Evolutionary conservation across 2,113 vertebrate species (phyloP), one percentile per base, ranked within the genome.

Genomic region (Paedocypris sp.): DNA sequence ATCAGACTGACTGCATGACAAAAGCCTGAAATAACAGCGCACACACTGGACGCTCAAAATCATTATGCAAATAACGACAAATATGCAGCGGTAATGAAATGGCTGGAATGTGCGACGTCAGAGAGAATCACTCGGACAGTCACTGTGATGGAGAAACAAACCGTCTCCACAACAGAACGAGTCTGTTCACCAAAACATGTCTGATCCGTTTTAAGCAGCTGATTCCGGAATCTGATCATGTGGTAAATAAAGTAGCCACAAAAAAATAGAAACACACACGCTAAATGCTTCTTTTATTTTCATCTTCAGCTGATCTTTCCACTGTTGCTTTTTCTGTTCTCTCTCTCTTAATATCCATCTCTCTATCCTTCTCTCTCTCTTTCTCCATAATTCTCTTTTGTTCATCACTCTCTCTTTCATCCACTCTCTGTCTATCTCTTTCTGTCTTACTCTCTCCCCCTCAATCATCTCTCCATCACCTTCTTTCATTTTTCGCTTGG

Each of bases 121-220:
- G 28, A 23, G n/a, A 53, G n/a, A 53, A 38, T 53, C 7, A 36
- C 25, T 15, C 32, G 23, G 20, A 53, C 50, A 36, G 7, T 23
- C n/a, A n/a, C n/a, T n/a, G n/a, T n/a, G n/a, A n/a, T n/a, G n/a
- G n/a, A n/a, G n/a, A n/a, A n/a, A n/a, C n/a, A n/a, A n/a, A n/a
- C n/a, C n/a, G n/a, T n/a, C n/a, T n/a, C n/a, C n/a, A n/a, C n/a
- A 57, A 42, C 7, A 43, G 38, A 57, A 43, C 22, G 36, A 31
- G 23, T 43, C 25, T 25, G 41, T 57, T 57, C 29, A 42, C 43
- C 9, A 20, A 31, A 41, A 32, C 36, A 31, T 41, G 25, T 31
- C 16, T 13, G n/a, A n/a, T n/a, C n/a, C n/a, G n/a, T n/a, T n/a
- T n/a, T n/a, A n/a, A n/a, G n/a, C n/a, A n/a, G n/a, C n/a, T n/a